Evolutionary conservation across 35 echinoderm and acorn worm species (phyloP), one percentile per base, ranked within the genome.

Genomic region (Chiridota heheva): DNA sequence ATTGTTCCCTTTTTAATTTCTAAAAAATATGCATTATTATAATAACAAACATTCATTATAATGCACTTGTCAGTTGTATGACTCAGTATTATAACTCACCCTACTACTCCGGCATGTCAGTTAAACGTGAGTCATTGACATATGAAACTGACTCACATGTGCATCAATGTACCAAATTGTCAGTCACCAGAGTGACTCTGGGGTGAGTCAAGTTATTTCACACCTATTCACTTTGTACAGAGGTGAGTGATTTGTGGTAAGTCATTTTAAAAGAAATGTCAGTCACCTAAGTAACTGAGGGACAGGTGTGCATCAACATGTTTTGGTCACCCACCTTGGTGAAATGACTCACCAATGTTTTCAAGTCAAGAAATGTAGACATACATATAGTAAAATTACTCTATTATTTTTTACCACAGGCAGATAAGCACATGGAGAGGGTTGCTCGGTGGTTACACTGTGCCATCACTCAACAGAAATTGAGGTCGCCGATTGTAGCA

Each of bases 371-470:
- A n/a, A 38, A 12, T 4, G 48, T 63, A 8, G 15, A 5, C 5
- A 6, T 67, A 6, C 34, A 15, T 16, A 13, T 70, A 20, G 38
- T 29, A n/a, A 73, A 46, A 28, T 29, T 83, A 44, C 22, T 62
- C 55, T 37, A 76, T 18, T 74, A 15, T 63, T 40, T 18, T 77
- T 34, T 10, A 49, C 30, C 17, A 78, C 74, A 97, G 94, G 84
- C 79, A 42, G 87, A 97, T 55, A 86, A 90, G 51, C 78, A 97
- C 40, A 88, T 97, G 79, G 94, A 97, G 47, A 60, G 89, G 58
- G 79, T 91, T 6, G 95, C 95, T 12, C 91, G 82, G 68, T 98
- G 95, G 95, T 65, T 80, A 17, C 89, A 91, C 55, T 98, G 95
- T 86, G 81, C 84, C 30, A 91, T 98, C 7, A 88, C 72, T 22